Base-by-base conservation (phyloP, 2,113 vertebrate genomes). In the Hippocampus mohnikei region DNA sequence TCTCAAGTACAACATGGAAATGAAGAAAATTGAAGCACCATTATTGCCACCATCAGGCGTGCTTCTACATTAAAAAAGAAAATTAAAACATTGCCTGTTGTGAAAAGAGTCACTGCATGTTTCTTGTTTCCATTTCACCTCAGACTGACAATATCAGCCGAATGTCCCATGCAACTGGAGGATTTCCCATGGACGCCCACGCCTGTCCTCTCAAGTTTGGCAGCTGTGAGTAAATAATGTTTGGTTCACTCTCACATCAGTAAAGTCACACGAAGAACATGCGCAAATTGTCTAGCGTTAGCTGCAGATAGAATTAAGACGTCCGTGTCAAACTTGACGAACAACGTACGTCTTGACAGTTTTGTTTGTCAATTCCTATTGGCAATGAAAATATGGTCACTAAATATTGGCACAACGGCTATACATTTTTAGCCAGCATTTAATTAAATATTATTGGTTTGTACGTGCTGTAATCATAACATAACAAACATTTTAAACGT, bases 101-200 rank as follows among this genome's bases (percentile, higher is more conserved):
- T 52, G 8, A 52, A 52, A 52, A 52, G 0, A 52, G 18, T 52
- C 15, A 29, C 13, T 60, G n/a, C n/a, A n/a, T n/a, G 2, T 8
- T 60, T 3, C 76, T 8, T 58, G 0, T 74, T 3, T 81, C 46
- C 78, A n/a, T 80, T 85, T 68, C 78, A 23, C 84, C 80, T 67
- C 29, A 98, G 96, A 78, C 78, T 98, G 80, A 98, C 96, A 5
- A 97, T 98, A 75, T 94, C 95, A 13, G 96, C 96, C 0, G 96
- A 98, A 72, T 98, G 96, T 61, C 95, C 96, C 67, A 98, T 98
- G 96, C 95, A 97, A 77, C 88, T 98, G 85, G 95, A 97, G 86
- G 95, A 98, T 75, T 98, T 98, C 86, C 96, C 3, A 98, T 98
- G 96, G 96, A 98, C 8, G 93, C 95, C 21, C 96, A 98, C 2